Base-by-base conservation (phyloP, 2,113 vertebrate species). In the Osmerus mordax region DNA sequence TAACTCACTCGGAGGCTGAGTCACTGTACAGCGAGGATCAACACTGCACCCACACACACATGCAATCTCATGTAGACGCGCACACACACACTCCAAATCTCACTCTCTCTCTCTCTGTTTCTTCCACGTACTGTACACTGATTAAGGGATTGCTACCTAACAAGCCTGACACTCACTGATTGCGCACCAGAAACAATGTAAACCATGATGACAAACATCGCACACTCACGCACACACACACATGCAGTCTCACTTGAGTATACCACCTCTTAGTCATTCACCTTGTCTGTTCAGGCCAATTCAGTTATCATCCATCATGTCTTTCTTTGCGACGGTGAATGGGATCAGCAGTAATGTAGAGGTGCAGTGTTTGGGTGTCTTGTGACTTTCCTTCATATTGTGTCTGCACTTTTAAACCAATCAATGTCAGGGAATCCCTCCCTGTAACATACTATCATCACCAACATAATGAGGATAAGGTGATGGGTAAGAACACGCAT, bases 391-490 rank as follows among this genome's bases (percentile, higher is more conserved):
- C 19, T 2, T 23, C 64, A 65, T 66, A 64, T 61, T 72, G 52
- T 73, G 70, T 69, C 70, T 73, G 65, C 19, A 73, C 81, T 74
- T 81, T 71, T 71, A 71, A 74, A 84, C 76, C 78, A 69, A 84
- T 83, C 82, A 77, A 73, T 71, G 71, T 53, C 60, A 82, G 83
- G 87, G 83, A 84, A 79, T 84, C 77, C 84, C 87, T 84, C 41
- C 78, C 41, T 71, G 77, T 84, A 83, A 76, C 60, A 72, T 71
- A 73, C 32, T 36, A 36, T 36, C 32, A 36, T 36, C 32, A 36
- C 32, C 32, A 7, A 36, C 32, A 36, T 36, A 6, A 5, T 36
- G 32, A 1, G 32, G 32, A 4, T 36, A 36, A 28, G 25, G 25
- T 28, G 25, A 2, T 3, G 25, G 25, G 25, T 28, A 28, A 28